Evolutionary conservation across 35 echinoderm and acorn worm genomes (phyloP), one percentile per base, ranked within the genome.

Genomic region (Ptychodera flava): DNA sequence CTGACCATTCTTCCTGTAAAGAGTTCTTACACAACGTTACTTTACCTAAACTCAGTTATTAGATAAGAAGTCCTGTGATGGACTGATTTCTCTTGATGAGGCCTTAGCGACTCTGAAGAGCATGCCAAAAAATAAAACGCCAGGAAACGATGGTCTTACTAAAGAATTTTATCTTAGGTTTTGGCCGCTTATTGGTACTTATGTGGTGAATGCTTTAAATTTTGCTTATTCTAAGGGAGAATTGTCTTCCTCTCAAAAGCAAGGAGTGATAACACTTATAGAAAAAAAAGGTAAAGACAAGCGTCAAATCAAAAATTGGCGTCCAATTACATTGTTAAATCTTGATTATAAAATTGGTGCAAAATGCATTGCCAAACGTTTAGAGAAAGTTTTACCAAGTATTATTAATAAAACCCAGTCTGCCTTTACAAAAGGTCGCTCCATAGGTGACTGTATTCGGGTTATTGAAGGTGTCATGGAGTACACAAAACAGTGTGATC

Each of bases 321-420:
- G 85, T 52, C 85, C 85, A 16, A 86, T 77, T 33, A 78, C 64
- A 33, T 28, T 78, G 1, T 30, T 86, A 78, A 86, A 86, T 86
- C 29, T 86, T 28, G 76, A 86, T 31, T 86, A 78, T 78, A 86
- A 86, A 86, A 86, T 77, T 76, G 38, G n/a, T 86, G 84, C 38
- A 14, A 76, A 31, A 16, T 77, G 37, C 35, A 76, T 86, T 28
- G 30, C 84, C 12, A 35, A n/a, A 16, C 35, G 33, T 36, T n/a
- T 84, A 10, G 79, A 78, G 85, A 31, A 86, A 86, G 85, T 86
- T 16, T 1, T 86, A 33, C 64, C 64, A 86, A 35, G 15, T 85
- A 52, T 85, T 37, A 85, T 85, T 1, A 52, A 86, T 32, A 28
- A 52, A 78, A 33, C 77, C n/a, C 85, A 86, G 31, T 78, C 85